Percentiles rank a stretch among this genome's conserved stretches.
Evolutionary conservation across 1,140 invertebrate species (phyloP).

Genomic region (Panagrolaimus sp.): DNA sequence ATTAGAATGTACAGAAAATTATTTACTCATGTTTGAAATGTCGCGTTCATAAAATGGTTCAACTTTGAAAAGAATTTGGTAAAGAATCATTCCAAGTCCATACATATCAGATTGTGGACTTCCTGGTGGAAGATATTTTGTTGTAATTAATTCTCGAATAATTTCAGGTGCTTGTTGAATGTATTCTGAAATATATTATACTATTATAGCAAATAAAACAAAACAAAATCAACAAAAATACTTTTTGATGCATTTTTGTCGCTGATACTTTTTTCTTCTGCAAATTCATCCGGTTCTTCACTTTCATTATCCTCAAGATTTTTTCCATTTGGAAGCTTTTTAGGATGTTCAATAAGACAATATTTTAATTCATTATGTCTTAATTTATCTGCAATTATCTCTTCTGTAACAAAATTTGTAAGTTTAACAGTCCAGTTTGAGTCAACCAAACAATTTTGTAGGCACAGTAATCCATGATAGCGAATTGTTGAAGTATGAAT

Average conservation of each 20-base stretch:
- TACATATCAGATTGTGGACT: constrained; percentile 52
- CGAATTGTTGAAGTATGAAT: constrained; percentile 48
- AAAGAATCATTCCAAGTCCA: constrained; percentile 53
- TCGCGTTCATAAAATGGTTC: constrained; percentile 58
- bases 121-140: constrained; percentile 51
- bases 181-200: constrained; percentile 44
- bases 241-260: constrained; percentile 17
- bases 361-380: constrained; percentile 50
- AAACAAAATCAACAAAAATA: neutral
- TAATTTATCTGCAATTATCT: constrained; percentile 55
- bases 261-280: constrained; percentile 19
- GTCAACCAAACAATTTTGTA: constrained; percentile 59
- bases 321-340: neutral
- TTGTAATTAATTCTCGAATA: constrained; percentile 54
- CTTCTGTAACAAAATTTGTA: constrained; percentile 56
- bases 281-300: neutral
- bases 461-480: constrained; percentile 55
- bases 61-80: constrained; percentile 56
- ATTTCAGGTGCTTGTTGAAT: constrained; percentile 58
- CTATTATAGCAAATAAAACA: neutral
- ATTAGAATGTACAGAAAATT: neutral
- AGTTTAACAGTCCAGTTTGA: constrained; percentile 59
- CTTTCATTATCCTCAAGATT: constrained; percentile 25
- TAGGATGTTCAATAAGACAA: constrained; percentile 13
- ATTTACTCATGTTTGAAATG: constrained; percentile 42